These are phyloP conservation scores for Rapana venosa DNA, from an alignment of 2,888 invertebrate genomes.

Conservation along the genomic window DNA sequence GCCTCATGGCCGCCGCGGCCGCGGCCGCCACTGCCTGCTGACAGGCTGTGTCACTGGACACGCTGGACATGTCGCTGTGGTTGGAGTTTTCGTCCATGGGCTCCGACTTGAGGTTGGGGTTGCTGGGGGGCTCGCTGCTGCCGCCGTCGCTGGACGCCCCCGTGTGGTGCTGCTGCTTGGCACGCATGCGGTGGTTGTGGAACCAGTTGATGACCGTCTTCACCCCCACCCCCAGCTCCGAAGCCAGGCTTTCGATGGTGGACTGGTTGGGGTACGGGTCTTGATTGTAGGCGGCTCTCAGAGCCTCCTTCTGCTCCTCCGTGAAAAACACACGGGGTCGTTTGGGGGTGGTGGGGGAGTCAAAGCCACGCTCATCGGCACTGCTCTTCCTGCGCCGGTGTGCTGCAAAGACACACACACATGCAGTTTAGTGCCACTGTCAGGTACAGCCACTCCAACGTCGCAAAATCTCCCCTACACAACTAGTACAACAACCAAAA, in stretches of 20 bases:
- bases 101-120: constrained; percentile 62
- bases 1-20: constrained; percentile 35
- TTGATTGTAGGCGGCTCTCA: constrained; percentile 93
- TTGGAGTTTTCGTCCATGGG: constrained; percentile 70
- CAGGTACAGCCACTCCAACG: too few species aligned
- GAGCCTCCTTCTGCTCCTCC: constrained; percentile 98
- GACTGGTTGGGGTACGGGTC: constrained; percentile 98
- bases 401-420: constrained; percentile 58
- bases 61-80: constrained; percentile 69
- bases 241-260: constrained; percentile 96
- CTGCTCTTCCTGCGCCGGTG: constrained; percentile 87
- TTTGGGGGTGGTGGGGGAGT: constrained; percentile 72
- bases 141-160: constrained; percentile 55
- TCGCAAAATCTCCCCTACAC: too few species aligned
- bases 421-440: too few species aligned
- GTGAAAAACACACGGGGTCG: constrained; percentile 95
- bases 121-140: constrained; percentile 18
- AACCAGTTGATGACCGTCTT: constrained; percentile 99
- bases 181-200: constrained; percentile 99
- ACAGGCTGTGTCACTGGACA: constrained; percentile 64
- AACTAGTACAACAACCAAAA: too few species aligned
- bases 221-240: constrained; percentile 92
- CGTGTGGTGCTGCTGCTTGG: constrained; percentile 82
- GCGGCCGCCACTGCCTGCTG: constrained; percentile 47
- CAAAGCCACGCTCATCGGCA: constrained; percentile 72